Base-by-base conservation (phyloP, 2,797 vertebrate genomes). In the Leontopithecus rosalia region DNA sequence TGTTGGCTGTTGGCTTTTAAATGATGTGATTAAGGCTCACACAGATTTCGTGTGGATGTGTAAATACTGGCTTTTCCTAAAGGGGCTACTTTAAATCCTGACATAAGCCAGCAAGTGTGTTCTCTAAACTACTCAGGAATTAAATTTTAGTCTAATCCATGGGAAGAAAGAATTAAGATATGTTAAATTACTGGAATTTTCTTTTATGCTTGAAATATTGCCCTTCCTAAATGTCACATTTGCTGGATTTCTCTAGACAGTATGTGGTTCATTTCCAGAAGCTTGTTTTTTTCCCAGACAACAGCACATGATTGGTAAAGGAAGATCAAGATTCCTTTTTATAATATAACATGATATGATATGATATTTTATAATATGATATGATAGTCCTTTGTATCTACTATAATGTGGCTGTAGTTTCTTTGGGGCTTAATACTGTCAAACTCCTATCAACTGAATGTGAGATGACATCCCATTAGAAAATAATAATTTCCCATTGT, bases 401-500 rank as follows among this genome's bases (percentile, higher is more conserved):
- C 77, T 96, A 70, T 97, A 96, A 97, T 97, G 98, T 98, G 98
- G 96, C 98, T 91, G 6, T 20, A 96, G 88, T 96, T 98, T 98
- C 97, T 97, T 98, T 92, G 88, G 10, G 73, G 94, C 96, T 97
- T 98, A 96, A 93, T 77, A 43, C 76, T 94, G 96, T 98, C 98
- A 97, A 94, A 92, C 0, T 1, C 96, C 84, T 0, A 15, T 97
- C 94, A 96, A 67, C 75, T 1, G 92, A 98, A 98, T 97, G 94
- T 76, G 96, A 88, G 97, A 90, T 98, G 98, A 98, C 98, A 97
- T 82, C 96, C 95, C 93, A 84, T 97, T 97, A 87, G 98, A 98
- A 98, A 98, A 98, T 97, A 96, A 82, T 97, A 98, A 98, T 98
- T 98, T 98, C 90, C 95, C 96, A 75, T 86, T 84, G 92, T 95